A percentile compares a stretch with the other conserved stretches of the same genome.
These are phyloP conservation scores for Actinopyga echinites DNA, from an alignment of 53 echinoderm and acorn worm genomes.

Conservation along the genomic window DNA sequence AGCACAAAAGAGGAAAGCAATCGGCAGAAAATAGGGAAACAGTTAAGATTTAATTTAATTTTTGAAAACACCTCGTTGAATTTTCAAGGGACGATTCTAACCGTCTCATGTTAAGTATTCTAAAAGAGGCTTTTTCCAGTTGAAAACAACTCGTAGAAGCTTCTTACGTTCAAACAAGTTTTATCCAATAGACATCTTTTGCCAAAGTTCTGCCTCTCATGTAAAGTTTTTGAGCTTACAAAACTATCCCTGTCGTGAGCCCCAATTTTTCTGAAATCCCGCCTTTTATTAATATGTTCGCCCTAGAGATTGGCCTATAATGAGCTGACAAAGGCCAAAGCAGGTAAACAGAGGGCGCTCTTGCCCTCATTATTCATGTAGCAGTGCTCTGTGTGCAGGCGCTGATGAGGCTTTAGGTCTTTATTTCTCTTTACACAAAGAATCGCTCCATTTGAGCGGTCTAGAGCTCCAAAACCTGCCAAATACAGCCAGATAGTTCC, in stretches of 20 bases:
- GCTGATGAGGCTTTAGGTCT: conserved; percentile 45
- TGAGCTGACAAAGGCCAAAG: conserved; percentile 49
- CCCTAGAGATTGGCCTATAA: conserved; percentile 39
- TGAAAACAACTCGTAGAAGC: no score
- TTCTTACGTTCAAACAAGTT: conserved; percentile 1
- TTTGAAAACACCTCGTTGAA: no score
- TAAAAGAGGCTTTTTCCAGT: no score
- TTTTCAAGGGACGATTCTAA: no score
- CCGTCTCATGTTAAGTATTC: no score
- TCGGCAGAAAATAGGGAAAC: no score
- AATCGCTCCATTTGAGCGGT: conserved; percentile 38
- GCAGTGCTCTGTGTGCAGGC: conserved; percentile 38
- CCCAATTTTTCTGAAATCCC: conserved; percentile 48
- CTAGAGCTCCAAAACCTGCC: conserved; percentile 33
- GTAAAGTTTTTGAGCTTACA: conserved; percentile 14
- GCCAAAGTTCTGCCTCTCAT: conserved; percentile 35
- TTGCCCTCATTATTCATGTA: conserved; percentile 53
- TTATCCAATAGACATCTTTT: conserved; percentile 37
- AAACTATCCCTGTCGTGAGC: conserved; percentile 27
- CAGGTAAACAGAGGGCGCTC: conserved; percentile 49
- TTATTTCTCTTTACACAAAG: conserved; percentile 55
- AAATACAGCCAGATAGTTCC: conserved; percentile 36
- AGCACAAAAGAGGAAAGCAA: no score
- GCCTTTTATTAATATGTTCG: conserved; percentile 45
- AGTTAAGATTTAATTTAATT: no score